phyloP scores from a whole-genome alignment of 2,888 invertebrate species.

The Cheilosia soror region DNA sequence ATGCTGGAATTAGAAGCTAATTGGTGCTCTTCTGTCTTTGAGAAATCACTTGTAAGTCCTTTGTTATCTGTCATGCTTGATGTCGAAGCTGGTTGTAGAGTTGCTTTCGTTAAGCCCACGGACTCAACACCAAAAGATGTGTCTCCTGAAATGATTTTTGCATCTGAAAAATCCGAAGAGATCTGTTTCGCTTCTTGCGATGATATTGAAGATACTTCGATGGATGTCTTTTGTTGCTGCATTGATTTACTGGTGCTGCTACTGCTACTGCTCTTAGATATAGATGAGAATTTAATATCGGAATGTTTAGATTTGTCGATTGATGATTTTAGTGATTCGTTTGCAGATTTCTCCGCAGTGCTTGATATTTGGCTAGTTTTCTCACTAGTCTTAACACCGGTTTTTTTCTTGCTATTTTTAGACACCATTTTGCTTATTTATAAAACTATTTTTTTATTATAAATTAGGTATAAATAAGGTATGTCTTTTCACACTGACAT shows the following conservation, averaged over 20 bases:
- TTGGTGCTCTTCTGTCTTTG: slow-evolving; percentile 29
- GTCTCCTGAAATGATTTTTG: slow-evolving; percentile 42
- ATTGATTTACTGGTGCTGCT: slow-evolving; percentile 45
- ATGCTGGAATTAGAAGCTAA: slow-evolving; percentile 13
- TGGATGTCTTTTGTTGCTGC: slow-evolving; percentile 75
- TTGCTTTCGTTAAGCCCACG: slow-evolving; percentile 4
- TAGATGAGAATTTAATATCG: slow-evolving; percentile 23
- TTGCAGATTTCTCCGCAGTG: slow-evolving; percentile 7
- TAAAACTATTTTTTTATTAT: slow-evolving; percentile 16
- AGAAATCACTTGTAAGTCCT: slow-evolving; percentile 29
- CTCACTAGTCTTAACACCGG: slow-evolving; percentile 77
- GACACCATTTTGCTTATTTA: slow-evolving; percentile 79
- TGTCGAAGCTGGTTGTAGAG: slow-evolving; percentile 4
- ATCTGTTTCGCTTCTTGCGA: slow-evolving; percentile 56
- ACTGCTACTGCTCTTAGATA: slow-evolving; percentile 42
- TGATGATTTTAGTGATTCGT: slow-evolving; percentile 29
- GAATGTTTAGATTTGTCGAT: slow-evolving; percentile 51
- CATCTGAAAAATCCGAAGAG: slow-evolving; percentile 44
- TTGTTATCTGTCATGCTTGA: slow-evolving; percentile 17
- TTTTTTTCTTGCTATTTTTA: slow-evolving; percentile 80
- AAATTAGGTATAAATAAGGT: slow-evolving; percentile 1
- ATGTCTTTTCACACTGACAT: not conserved
- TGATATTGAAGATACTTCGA: slow-evolving; percentile 81
- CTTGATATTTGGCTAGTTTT: slow-evolving; percentile 29
- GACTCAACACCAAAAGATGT: not conserved